Base-by-base conservation (phyloP, 2,888 invertebrate species). In the Pristionchus maxplancki region DNA sequence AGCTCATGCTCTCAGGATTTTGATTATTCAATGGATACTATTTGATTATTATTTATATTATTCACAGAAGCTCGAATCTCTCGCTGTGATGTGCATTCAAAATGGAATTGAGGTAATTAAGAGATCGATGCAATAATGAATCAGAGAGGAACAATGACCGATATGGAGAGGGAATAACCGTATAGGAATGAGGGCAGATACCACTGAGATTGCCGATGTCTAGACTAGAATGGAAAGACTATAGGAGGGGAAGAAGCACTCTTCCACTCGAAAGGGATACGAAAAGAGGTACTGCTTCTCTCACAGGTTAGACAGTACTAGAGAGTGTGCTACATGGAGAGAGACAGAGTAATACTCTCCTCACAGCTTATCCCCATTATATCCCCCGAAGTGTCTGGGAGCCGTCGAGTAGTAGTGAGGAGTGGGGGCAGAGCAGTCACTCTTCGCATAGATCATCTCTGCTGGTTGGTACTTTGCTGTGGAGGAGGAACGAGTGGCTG, bases 371-470 rank as follows among this genome's bases (percentile, higher is more conserved):
- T 67, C 86, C 48, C 71, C 71, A 9, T 44, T 44, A 44, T 88
- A 81, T 48, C 34, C 50, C 8, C 81, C 78, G 44, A 40, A 48
- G 48, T 81, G 53, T 31, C 81, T 1, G 0, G 62, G 58, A n/a
- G 58, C 62, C 3, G 88, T 81, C 8, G 81, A 53, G 44, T 88
- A 92, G 89, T 92, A 92, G 82, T 91, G 91, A 37, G 88, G 71
- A 31, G 89, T 88, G 11, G 91, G 91, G 1, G 90, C 90, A 20
- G 91, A 91, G 88, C 90, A 90, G 78, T 92, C 92, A 24, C 90
- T 90, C 88, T 92, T 92, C 24, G 90, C 92, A 85, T 92, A 92
- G 34, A 92, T 88, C 58, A 92, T 85, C 74, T 92, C 92, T 3
- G 92, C 91, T 24, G 91, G 91, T 71, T 92, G 91, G 88, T 92